Conservation (phyloP, 2,888 invertebrate genomes). For the Pristionchus japonicus region DNA sequence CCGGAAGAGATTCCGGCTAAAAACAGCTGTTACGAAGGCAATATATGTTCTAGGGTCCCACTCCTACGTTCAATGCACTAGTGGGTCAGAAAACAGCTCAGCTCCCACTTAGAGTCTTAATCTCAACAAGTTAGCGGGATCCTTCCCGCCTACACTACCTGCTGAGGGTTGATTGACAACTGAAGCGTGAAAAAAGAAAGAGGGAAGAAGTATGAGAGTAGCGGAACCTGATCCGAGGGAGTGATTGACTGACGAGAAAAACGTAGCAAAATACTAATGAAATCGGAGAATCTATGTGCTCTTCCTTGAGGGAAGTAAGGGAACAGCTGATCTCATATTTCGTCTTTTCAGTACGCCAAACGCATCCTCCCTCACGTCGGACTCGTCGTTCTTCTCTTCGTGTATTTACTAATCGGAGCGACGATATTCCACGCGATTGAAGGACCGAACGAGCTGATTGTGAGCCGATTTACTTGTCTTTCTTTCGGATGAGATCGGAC, state of each 20-base stretch:
- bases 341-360: slow-evolving; percentile 67
- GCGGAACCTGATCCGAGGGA: not conserved
- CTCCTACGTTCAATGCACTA: too few relatives aligned
- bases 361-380: slow-evolving; percentile 75
- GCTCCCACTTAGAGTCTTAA: too few relatives aligned
- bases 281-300: too few relatives aligned
- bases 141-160: not conserved
- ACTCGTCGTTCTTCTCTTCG: slow-evolving; percentile 70
- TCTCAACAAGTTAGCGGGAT: too few relatives aligned
- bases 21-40: too few relatives aligned
- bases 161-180: not conserved
- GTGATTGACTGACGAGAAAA: not conserved
- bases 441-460: slow-evolving; percentile 71
- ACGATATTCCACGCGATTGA: slow-evolving; percentile 72
- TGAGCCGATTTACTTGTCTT: too few relatives aligned
- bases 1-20: not conserved
- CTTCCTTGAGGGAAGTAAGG: too few relatives aligned
- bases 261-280: not conserved
- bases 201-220: not conserved
- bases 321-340: too few relatives aligned
- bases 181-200: slow-evolving; percentile 2
- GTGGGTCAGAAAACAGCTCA: too few relatives aligned
- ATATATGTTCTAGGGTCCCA: too few relatives aligned
- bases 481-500: too few relatives aligned
- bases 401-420: slow-evolving; percentile 73